Evolutionary conservation across 2,888 invertebrate species (phyloP).

Genomic region (Drosophila paranaensis): DNA sequence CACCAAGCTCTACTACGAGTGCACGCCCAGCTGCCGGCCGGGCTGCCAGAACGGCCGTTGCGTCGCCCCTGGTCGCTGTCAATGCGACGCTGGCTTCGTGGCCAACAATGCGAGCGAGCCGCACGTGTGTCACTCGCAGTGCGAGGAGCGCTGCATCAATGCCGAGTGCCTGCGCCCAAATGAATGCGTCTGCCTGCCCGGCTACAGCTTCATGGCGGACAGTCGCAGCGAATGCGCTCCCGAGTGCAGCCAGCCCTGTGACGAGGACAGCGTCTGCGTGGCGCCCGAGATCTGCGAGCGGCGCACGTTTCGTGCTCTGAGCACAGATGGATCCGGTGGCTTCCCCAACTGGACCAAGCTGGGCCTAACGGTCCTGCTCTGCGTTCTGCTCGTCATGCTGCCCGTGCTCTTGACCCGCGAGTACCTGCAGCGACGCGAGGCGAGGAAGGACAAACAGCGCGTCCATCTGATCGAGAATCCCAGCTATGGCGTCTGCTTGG

Average conservation of each 20-base stretch:
- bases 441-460: constrained; percentile 67
- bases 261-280: constrained; percentile 76
- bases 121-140: constrained; percentile 72
- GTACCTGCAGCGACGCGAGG: constrained; percentile 60
- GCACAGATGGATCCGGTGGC: constrained; percentile 23
- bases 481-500: constrained; percentile 73
- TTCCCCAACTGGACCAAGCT: constrained; percentile 57
- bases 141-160: constrained; percentile 79
- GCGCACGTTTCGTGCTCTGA: constrained; percentile 37
- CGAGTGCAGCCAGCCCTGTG: constrained; percentile 76
- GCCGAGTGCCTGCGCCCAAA: constrained; percentile 86
- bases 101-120: constrained; percentile 74
- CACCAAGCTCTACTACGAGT: constrained; percentile 73
- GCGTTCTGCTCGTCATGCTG: constrained; percentile 62
- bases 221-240: constrained; percentile 81
- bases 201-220: constrained; percentile 78
- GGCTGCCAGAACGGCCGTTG: constrained; percentile 85
- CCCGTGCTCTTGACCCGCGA: constrained; percentile 71
- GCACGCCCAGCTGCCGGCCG: constrained; percentile 80
- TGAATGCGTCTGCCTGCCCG: constrained; percentile 85
- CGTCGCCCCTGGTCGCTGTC: constrained; percentile 85
- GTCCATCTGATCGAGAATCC: constrained; percentile 81
- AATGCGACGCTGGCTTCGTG: constrained; percentile 84
- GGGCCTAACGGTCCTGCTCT: constrained; percentile 65
- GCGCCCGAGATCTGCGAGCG: constrained; percentile 85